Conservation (phyloP, 2,113 vertebrate genomes). For the Hippocampus barbouri region DNA sequence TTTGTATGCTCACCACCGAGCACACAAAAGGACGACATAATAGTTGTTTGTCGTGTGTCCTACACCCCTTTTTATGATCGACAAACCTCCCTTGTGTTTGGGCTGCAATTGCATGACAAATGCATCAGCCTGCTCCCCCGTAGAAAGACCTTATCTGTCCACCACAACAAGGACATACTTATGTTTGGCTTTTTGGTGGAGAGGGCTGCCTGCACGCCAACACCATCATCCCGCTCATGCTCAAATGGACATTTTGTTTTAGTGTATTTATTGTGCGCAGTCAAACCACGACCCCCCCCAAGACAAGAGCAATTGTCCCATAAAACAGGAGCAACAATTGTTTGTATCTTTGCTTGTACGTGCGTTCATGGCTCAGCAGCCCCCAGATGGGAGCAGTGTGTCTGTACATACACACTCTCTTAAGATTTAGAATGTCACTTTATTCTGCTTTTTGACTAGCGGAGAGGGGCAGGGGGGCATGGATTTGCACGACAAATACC, state of each 20-base stretch:
- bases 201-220: conserved; percentile 54
- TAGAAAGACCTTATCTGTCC: conserved; percentile 65
- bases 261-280: conserved; percentile 61
- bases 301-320: conserved; percentile 67
- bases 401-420: conserved; percentile 42
- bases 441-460: conserved; percentile 39
- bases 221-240: conserved; percentile 53
- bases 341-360: conserved; percentile 57
- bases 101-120: conserved; percentile 58
- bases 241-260: conserved; percentile 72
- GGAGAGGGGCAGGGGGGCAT: conserved; percentile 17
- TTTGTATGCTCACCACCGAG: conserved; percentile 16
- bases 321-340: conserved; percentile 67
- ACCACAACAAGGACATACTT: conserved; percentile 65
- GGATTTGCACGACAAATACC: conserved; percentile 30
- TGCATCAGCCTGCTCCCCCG: conserved; percentile 46
- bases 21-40: conserved; percentile 15
- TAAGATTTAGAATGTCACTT: conserved; percentile 48
- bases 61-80: conserved; percentile 46
- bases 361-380: conserved; percentile 49
- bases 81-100: conserved; percentile 63
- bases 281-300: conserved; percentile 47
- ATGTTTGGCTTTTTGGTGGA: conserved; percentile 72
- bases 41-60: conserved; percentile 26
- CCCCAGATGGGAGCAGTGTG: conserved; percentile 52